These are phyloP conservation scores for Oreocharis arfaki DNA, from an alignment of 2,113 vertebrate species.

Conservation along the genomic window DNA sequence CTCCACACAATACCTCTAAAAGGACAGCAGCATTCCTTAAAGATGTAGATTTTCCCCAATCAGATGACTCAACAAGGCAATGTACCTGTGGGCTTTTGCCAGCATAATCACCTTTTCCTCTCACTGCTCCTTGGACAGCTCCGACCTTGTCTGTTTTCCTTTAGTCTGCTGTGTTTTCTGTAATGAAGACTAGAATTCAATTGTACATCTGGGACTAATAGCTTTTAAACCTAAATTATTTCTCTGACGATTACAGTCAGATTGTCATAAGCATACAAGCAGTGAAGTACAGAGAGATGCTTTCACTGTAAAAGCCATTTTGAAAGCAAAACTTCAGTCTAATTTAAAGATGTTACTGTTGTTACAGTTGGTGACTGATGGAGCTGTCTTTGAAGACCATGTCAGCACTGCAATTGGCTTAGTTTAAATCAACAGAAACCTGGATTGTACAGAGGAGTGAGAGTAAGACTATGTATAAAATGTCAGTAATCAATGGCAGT, in stretches of 20 bases:
- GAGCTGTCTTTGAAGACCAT: neutral
- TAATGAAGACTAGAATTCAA: constrained; percentile 51
- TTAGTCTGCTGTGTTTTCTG: neutral
- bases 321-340: constrained; percentile 5
- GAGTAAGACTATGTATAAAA: neutral
- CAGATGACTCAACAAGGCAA: neutral
- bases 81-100: constrained; percentile 30
- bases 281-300: neutral
- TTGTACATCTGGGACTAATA: constrained; percentile 42
- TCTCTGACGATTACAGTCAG: neutral
- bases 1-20: neutral
- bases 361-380: neutral
- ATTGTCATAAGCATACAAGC: constrained; percentile 35
- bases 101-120: constrained; percentile 42
- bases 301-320: constrained; percentile 9
- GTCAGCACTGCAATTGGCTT: constrained; percentile 13
- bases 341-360: constrained; percentile 3
- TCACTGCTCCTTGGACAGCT: neutral
- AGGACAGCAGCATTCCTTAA: neutral
- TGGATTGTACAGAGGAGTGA: neutral
- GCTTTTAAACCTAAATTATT: constrained; percentile 44
- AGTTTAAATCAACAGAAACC: neutral
- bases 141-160: neutral
- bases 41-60: neutral
- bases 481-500: neutral